Base-by-base conservation (phyloP, 2,797 vertebrate genomes). In the Simalia tracyae region DNA sequence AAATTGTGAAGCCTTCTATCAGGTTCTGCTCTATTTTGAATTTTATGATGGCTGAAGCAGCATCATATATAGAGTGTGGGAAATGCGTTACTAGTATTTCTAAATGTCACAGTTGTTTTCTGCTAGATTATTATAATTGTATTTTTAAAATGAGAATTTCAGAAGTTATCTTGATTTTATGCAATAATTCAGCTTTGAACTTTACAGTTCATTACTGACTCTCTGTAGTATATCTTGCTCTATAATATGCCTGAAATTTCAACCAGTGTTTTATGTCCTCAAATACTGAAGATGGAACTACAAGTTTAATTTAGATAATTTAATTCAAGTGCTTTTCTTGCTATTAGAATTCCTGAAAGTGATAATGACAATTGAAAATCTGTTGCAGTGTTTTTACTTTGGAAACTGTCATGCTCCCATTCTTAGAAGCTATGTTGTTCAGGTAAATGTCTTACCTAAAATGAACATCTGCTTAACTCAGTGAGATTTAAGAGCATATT, bases 211-310 rank as follows among this genome's bases (percentile, higher is more conserved):
- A 94, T 96, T 94, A 84, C 92, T 93, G 93, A 92, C 91, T 94
- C 93, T 95, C 91, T 50, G 5, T 95, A 96, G 93, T 90, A 0
- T 91, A 92, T 94, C 76, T 89, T 90, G 95, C 92, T 95, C 95
- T 94, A 93, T 94, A 94, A 96, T 50, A 42, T 96, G 96, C 88
- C 92, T 97, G 97, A 97, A 97, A 97, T 97, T 97, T 96, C 96
- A 97, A 96, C 97, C 96, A 91, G 96, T 90, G 95, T 96, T 92
- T 93, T 89, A 91, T 97, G 96, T 97, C 97, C 96, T 97, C 92
- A 92, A 93, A 96, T 95, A 95, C 96, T 93, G 1, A 26, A 93
- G 95, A 96, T 97, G 96, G 95, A 97, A 97, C 97, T 97, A 96
- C 96, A 97, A 94, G 93, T 96, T 95, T 96, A 96, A 97, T 96